Conservation (phyloP, 2,797 vertebrate genomes). For the Intellagama lesueurii region DNA sequence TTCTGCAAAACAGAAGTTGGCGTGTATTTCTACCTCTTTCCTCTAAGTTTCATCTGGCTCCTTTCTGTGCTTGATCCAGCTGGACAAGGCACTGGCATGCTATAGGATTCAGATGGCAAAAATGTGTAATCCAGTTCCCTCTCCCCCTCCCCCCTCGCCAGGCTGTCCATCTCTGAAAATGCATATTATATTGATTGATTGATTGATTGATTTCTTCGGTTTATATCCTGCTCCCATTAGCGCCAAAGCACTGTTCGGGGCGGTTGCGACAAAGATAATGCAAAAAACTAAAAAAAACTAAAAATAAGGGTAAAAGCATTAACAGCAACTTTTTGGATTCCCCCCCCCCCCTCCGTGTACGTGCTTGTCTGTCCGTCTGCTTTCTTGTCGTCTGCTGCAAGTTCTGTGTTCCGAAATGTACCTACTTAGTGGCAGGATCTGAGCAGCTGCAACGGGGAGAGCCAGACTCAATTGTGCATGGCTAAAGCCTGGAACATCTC, state of each 20-base stretch:
- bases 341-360: no score
- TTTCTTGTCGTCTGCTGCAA: not conserved
- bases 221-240: no score
- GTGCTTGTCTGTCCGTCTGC: not conserved
- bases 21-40: not conserved
- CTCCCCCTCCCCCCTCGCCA: no score
- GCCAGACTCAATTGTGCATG: fast-evolving
- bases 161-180: no score
- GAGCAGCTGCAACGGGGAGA: conserved; percentile 26
- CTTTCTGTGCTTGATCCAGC: not conserved
- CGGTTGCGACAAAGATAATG: no score
- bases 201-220: no score
- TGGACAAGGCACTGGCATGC: not conserved
- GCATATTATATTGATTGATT: no score
- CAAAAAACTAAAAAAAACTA: no score
- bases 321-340: no score
- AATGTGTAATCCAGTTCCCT: not conserved
- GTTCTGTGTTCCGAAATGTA: not conserved
- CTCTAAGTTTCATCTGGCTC: not conserved
- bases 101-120: not conserved
- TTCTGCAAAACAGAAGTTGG: not conserved
- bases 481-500: not conserved
- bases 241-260: no score
- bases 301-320: no score
- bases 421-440: not conserved